A percentile compares a stretch with the other conserved stretches of the same genome.
phyloP scores from a whole-genome alignment of 2,797 vertebrate species.

The Hafferia zeledoni region DNA sequence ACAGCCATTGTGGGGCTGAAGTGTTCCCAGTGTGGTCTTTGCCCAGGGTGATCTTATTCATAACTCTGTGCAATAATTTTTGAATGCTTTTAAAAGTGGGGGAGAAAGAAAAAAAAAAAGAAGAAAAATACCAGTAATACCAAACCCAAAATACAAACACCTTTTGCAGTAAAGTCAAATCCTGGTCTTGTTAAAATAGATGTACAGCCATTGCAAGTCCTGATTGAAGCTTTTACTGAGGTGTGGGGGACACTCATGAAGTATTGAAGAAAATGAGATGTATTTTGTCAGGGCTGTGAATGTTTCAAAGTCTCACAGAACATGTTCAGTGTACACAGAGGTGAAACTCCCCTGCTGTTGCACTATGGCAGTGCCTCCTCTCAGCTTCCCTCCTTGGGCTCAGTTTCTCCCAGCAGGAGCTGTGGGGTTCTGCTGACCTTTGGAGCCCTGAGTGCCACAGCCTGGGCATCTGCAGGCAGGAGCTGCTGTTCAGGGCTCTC shows the following conservation, averaged over 20 bases:
- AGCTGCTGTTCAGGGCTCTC: background rate
- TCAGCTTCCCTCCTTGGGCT: background rate
- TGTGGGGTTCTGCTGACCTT: background rate
- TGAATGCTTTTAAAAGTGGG: background rate
- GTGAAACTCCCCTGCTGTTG: background rate
- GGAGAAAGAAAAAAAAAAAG: background rate
- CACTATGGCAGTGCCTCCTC: background rate
- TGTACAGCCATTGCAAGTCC: background rate
- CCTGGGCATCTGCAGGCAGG: background rate
- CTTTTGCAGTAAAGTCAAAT: background rate
- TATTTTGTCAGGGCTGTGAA: background rate
- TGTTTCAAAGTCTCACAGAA: background rate
- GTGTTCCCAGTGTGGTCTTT: constrained; percentile 36
- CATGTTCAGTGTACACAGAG: background rate
- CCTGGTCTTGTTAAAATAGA: background rate
- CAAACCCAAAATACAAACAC: background rate
- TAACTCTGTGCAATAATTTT: background rate
- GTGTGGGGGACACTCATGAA: background rate
- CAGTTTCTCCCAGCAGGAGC: background rate
- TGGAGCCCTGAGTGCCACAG: background rate
- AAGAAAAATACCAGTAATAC: no score
- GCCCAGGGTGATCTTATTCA: background rate
- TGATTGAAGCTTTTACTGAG: background rate
- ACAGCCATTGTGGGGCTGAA: background rate
- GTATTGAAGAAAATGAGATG: background rate